Conservation (phyloP, 2,113 vertebrate genomes). For the Tenebrosternarchus preto region DNA sequence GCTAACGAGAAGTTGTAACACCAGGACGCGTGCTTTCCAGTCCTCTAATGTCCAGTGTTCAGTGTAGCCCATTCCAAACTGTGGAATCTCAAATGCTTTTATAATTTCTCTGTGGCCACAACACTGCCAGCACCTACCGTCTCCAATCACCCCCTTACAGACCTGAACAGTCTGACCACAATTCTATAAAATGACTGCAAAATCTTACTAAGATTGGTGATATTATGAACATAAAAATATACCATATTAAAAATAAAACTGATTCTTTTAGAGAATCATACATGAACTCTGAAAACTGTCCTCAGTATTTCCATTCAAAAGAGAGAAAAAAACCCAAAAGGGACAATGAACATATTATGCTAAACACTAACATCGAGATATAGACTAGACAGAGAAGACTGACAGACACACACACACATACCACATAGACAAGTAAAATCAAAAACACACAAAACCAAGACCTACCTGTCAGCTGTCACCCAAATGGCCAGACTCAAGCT, state of each 20-base stretch:
- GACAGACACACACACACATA: not conserved
- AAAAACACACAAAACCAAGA: not conserved
- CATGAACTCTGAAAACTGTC: slow-evolving; percentile 16
- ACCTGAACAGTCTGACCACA: not conserved
- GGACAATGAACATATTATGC: slow-evolving; percentile 16
- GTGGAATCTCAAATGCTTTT: not conserved
- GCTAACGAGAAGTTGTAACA: not conserved
- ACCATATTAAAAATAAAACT: slow-evolving; percentile 26
- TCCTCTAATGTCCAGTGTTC: slow-evolving; percentile 5
- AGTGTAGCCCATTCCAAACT: not conserved
- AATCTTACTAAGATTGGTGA: slow-evolving; percentile 14
- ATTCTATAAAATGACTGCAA: not conserved
- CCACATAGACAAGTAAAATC: not conserved
- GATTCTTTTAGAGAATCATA: slow-evolving; percentile 16
- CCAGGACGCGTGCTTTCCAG: not conserved
- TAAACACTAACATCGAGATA: slow-evolving; percentile 13
- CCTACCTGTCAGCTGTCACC: not conserved
- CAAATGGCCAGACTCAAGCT: slow-evolving; percentile 26
- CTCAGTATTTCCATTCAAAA: too few species aligned
- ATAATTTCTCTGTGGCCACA: not conserved
- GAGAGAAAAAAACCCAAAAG: slow-evolving; percentile 6
- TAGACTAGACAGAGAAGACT: too few species aligned
- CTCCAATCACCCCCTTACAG: not conserved
- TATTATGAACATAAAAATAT: slow-evolving; percentile 40
- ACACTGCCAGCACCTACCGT: not conserved